Evolutionary conservation across 2,113 vertebrate genomes (phyloP).

Genomic region (Malaclemys terrapin): DNA sequence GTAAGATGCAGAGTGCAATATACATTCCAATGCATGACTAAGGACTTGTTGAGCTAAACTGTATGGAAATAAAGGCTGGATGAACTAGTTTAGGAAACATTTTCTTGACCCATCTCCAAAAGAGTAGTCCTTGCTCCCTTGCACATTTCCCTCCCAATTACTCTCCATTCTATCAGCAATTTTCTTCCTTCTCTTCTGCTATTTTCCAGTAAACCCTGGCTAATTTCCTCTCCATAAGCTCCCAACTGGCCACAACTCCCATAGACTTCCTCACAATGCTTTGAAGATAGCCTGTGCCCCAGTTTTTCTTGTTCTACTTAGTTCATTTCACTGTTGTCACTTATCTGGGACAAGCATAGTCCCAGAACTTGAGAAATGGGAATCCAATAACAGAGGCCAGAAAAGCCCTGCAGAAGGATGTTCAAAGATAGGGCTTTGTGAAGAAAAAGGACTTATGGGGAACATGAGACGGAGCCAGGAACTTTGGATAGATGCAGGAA

Average conservation of each 20-base stretch:
- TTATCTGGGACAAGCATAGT: neutral
- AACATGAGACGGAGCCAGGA: neutral
- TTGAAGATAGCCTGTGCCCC: neutral
- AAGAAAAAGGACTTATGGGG: neutral
- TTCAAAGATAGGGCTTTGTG: neutral
- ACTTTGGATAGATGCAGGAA: neutral
- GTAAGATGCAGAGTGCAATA: neutral
- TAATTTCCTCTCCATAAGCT: neutral
- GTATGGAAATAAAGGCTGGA: neutral
- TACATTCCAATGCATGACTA: neutral
- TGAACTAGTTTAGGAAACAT: neutral
- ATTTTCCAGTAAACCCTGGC: neutral
- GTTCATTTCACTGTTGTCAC: no score
- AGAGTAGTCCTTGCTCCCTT: neutral
- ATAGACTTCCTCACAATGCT: neutral
- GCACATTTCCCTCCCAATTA: neutral
- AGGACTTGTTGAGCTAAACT: neutral
- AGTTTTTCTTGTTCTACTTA: rapidly evolving
- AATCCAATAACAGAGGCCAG: neutral
- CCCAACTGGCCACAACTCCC: neutral
- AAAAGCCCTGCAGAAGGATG: neutral
- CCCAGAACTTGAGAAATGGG: neutral
- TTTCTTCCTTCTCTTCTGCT: neutral
- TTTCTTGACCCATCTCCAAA: neutral
- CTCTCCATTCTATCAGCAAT: neutral